Evolutionary conservation across 2,888 invertebrate species (phyloP).

Genomic region (Colostygia pectinataria): DNA sequence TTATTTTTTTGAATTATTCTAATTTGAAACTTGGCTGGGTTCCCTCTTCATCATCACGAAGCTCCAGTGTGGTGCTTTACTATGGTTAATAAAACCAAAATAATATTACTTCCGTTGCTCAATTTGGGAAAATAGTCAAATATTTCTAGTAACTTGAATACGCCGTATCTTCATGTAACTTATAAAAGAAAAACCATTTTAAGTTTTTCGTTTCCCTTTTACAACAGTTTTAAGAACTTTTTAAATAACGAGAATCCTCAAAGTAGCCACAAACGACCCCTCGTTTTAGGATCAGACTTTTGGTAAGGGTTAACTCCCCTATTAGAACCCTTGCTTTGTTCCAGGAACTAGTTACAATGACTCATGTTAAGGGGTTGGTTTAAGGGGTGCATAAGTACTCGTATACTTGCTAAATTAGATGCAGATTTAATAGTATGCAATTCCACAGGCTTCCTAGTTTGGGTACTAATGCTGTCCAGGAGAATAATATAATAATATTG

Average conservation of each 20-base stretch:
- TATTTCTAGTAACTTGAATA: slow-evolving; percentile 1
- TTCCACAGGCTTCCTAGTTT: no score
- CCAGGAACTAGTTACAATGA: slow-evolving; percentile 15
- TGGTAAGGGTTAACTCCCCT: slow-evolving; percentile 17
- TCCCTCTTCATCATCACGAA: no score
- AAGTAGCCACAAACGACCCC: slow-evolving; percentile 7
- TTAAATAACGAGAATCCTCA: slow-evolving; percentile 7
- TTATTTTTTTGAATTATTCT: no score
- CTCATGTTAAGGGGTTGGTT: slow-evolving; percentile 18
- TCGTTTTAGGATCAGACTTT: slow-evolving; percentile 14
- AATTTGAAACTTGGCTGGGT: no score
- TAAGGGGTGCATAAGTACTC: slow-evolving; percentile 7
- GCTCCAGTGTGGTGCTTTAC: no score
- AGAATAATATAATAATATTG: no score
- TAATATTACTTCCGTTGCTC: no score
- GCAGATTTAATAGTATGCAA: neutral
- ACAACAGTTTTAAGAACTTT: slow-evolving; percentile 15
- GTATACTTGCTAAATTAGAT: slow-evolving; percentile 8
- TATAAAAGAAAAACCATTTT: slow-evolving; percentile 8
- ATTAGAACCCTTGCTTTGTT: slow-evolving; percentile 6
- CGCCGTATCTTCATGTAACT: neutral
- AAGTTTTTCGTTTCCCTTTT: slow-evolving; percentile 11
- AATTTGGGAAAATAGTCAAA: neutral
- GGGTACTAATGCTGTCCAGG: no score
- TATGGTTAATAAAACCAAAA: no score